Conservation (phyloP, 2,888 invertebrate species). For the Chymomyza caudatula region DNA sequence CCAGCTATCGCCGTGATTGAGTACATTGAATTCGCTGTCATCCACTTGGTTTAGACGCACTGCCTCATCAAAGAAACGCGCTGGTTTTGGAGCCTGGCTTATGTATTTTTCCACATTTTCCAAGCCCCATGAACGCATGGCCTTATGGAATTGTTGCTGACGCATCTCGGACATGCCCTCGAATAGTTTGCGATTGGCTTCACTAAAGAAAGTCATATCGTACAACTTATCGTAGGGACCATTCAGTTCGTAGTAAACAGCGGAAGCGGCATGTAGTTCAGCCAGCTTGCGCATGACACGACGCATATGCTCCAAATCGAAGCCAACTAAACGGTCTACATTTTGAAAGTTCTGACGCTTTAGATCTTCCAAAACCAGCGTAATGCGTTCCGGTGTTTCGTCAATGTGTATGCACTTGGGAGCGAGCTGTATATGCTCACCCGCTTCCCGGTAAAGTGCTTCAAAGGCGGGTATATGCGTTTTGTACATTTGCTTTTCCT, state of each 20-base stretch:
- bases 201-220: conserved; percentile 28
- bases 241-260: conserved; percentile 48
- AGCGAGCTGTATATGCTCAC: conserved; percentile 54
- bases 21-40: conserved; percentile 62
- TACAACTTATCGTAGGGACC: conserved; percentile 49
- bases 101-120: conserved; percentile 53
- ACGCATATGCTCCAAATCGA: conserved; percentile 64
- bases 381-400: conserved; percentile 48
- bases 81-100: conserved; percentile 8
- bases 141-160: conserved; percentile 16
- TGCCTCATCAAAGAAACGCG: conserved; percentile 35
- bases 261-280: conserved; percentile 74
- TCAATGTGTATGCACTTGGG: conserved; percentile 61
- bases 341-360: conserved; percentile 55
- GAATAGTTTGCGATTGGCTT: conserved; percentile 38
- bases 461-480: conserved; percentile 58
- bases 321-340: conserved; percentile 62
- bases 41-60: conserved; percentile 36
- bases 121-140: conserved; percentile 58
- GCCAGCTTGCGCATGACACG: conserved; percentile 64
- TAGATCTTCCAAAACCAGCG: conserved; percentile 70
- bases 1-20: conserved; percentile 75
- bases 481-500: conserved; percentile 67
- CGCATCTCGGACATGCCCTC: conserved; percentile 25
- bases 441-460: conserved; percentile 59